Conservation (phyloP, 2,113 vertebrate species). For the Thryonomys swinderianus region DNA sequence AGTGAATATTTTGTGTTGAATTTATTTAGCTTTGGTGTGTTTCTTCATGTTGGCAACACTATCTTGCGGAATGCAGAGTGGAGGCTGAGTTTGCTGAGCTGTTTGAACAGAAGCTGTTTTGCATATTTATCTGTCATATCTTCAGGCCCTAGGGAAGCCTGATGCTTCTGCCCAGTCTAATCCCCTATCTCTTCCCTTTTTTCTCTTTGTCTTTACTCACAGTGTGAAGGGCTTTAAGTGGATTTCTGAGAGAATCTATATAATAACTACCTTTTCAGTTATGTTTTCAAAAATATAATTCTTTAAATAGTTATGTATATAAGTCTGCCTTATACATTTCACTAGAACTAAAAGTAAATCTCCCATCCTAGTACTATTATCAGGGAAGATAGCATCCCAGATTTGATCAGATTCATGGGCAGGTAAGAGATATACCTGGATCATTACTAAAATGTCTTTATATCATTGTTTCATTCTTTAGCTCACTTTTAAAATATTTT, state of each 20-base stretch:
- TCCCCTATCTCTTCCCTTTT: neutral
- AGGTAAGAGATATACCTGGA: neutral
- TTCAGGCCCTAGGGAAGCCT: neutral
- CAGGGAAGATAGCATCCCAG: neutral
- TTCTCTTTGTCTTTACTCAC: neutral
- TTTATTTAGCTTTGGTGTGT: constrained; percentile 28
- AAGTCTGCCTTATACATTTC: neutral
- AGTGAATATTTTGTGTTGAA: constrained; percentile 5
- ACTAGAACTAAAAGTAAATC: neutral
- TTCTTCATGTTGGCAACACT: constrained; percentile 22
- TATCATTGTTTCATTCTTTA: neutral
- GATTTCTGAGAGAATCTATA: constrained; percentile 4
- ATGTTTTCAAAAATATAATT: constrained; percentile 8
- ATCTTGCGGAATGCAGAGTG: neutral
- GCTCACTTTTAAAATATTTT: neutral
- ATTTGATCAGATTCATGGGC: neutral
- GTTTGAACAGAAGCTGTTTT: constrained; percentile 28
- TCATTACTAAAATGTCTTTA: neutral
- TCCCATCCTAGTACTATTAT: neutral
- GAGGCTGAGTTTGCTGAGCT: neutral
- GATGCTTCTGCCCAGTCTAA: neutral
- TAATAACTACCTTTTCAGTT: neutral
- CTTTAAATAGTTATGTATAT: neutral
- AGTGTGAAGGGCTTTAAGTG: neutral
- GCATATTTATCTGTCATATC: constrained; percentile 48